Percentiles rank a stretch among this genome's conserved stretches.
phyloP scores from a whole-genome alignment of 2,888 invertebrate species.

The Drosophila nigricruria region DNA sequence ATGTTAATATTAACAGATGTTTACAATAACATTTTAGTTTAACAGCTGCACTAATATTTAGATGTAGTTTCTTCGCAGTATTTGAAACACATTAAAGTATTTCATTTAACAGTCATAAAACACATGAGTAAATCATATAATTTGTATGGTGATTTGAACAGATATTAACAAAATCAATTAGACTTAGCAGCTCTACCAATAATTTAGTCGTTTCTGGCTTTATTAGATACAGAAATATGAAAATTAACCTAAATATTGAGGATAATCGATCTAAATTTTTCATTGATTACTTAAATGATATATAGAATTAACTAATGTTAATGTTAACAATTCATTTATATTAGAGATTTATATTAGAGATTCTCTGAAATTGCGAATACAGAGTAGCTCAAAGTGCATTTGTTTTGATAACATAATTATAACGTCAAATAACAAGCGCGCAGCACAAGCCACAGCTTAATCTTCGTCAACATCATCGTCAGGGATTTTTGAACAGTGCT shows the following conservation, averaged over 20 bases:
- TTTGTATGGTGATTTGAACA: no score
- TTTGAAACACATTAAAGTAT: background rate
- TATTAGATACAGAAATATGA: no score
- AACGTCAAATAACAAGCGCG: background rate
- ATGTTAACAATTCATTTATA: no score
- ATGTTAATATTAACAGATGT: background rate
- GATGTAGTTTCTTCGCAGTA: background rate
- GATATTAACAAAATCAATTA: no score
- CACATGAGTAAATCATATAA: no score
- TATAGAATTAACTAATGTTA: background rate
- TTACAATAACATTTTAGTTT: background rate
- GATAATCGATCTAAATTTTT: no score
- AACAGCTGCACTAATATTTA: background rate
- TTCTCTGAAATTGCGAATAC: background rate
- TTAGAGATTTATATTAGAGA: background rate
- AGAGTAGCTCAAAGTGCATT: constrained; percentile 9
- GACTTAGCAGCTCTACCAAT: background rate
- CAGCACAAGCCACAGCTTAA: constrained; percentile 27
- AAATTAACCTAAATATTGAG: no score
- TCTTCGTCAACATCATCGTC: constrained; percentile 21
- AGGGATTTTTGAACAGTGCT: constrained; percentile 21
- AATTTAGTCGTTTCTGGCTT: background rate
- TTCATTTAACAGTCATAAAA: background rate
- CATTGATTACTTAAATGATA: background rate
- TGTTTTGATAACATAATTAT: background rate